Percentiles rank a stretch among this genome's conserved stretches.
Conservation (phyloP, 2,797 vertebrate genomes). For the Hozukius guyotensis region DNA sequence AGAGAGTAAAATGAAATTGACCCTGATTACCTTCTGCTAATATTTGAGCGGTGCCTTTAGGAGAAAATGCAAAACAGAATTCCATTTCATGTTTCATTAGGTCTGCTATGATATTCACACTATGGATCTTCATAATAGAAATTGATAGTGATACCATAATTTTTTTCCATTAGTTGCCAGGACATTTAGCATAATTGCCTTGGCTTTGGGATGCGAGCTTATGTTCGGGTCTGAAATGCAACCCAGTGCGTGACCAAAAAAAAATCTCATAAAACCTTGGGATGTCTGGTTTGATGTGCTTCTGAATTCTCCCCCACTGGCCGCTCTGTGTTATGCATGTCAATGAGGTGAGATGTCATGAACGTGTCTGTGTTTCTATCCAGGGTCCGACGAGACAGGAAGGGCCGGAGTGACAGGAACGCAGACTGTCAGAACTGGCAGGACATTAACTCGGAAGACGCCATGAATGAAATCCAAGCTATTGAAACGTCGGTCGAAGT, state of each 20-base stretch:
- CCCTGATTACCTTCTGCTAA: constrained; percentile 5
- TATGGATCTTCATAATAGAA: constrained; percentile 39
- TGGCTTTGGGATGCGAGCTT: constrained; percentile 17
- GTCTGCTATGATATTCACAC: constrained; percentile 45
- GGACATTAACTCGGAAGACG: constrained; percentile 85
- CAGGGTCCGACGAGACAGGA: constrained; percentile 74
- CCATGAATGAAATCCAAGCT: constrained; percentile 88
- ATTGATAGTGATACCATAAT: constrained; percentile 14
- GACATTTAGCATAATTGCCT: constrained; percentile 45
- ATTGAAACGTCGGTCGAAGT: constrained; percentile 89
- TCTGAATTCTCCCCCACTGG: constrained; percentile 39
- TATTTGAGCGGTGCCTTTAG: background rate
- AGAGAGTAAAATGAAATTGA: constrained; percentile 15
- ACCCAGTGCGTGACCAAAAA: background rate
- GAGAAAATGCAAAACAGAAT: constrained; percentile 43
- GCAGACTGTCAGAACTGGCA: constrained; percentile 94
- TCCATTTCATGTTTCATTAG: constrained; percentile 72
- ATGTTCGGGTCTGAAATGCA: constrained; percentile 37
- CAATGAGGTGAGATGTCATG: constrained; percentile 56
- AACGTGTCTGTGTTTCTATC: constrained; percentile 48
- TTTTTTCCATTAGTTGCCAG: constrained; percentile 50
- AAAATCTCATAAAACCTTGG: constrained; percentile 39
- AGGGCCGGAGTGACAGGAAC: constrained; percentile 83
- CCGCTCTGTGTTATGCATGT: constrained; percentile 52
- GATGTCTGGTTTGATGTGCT: constrained; percentile 46